phyloP scores from a whole-genome alignment of 1,140 invertebrate species.

The Pachypeltis micranthus region DNA sequence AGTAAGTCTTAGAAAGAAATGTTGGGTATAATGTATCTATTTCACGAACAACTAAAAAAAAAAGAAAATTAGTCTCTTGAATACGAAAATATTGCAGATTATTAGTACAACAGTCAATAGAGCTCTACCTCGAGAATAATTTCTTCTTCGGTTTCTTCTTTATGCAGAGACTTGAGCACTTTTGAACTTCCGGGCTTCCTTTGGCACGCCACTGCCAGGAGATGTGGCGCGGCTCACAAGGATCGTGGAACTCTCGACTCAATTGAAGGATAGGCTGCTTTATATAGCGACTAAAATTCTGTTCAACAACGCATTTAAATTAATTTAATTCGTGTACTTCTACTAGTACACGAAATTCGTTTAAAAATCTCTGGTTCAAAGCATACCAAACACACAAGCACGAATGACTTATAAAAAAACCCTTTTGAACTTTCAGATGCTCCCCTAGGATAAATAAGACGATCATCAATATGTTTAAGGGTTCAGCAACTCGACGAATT shows the following conservation, averaged over 20 bases:
- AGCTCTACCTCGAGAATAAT: neutral
- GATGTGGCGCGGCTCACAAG: neutral
- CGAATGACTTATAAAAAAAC: no score
- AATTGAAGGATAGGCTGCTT: neutral
- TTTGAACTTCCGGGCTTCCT: conserved; percentile 8
- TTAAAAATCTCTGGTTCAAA: no score
- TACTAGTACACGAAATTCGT: no score
- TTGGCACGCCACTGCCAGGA: conserved; percentile 7
- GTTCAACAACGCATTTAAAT: no score
- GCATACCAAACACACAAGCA: no score
- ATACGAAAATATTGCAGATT: neutral
- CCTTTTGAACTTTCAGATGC: no score
- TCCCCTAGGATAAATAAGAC: no score
- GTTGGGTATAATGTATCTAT: neutral
- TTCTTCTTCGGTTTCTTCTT: conserved; percentile 5
- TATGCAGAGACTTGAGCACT: neutral
- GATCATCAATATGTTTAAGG: no score
- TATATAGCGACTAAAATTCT: neutral
- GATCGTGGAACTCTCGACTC: neutral
- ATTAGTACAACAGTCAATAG: neutral
- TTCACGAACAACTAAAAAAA: neutral
- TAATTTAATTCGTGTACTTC: no score
- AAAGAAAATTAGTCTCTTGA: neutral
- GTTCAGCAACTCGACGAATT: no score
- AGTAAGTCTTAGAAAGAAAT: no score